Conservation (phyloP, 2,113 vertebrate species). For the Rattus rattus region DNA sequence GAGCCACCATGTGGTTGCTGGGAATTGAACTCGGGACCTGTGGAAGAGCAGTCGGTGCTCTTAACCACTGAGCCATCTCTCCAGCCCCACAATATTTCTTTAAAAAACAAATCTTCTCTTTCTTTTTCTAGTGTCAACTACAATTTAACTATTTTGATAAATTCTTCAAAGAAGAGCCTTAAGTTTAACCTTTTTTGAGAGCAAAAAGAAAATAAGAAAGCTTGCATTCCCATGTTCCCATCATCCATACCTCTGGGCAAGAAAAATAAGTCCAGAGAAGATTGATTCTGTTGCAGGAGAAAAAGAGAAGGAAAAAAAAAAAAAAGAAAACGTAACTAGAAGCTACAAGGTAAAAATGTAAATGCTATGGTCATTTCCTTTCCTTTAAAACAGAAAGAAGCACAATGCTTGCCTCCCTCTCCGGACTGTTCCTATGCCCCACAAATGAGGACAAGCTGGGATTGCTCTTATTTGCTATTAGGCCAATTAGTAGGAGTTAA, state of each 20-base stretch:
- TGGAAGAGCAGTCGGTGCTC: too few species aligned
- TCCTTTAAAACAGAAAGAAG: not conserved
- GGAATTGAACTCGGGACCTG: too few species aligned
- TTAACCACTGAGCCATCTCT: too few species aligned
- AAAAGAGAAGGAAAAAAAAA: not conserved
- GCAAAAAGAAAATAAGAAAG: conserved; percentile 28
- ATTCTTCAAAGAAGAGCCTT: not conserved
- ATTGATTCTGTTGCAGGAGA: not conserved
- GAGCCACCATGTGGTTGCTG: too few species aligned
- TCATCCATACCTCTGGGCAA: not conserved
- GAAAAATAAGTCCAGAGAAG: not conserved
- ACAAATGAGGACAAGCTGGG: not conserved
- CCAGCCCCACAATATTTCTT: too few species aligned
- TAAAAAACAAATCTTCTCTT: not conserved
- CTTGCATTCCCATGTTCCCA: not conserved
- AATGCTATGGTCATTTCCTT: not conserved
- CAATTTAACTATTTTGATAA: conserved; percentile 39
- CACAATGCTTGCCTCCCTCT: not conserved
- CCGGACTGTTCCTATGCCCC: not conserved
- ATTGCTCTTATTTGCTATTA: conserved; percentile 18
- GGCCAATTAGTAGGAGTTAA: conserved; percentile 29
- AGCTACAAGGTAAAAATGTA: not conserved
- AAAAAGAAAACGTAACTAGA: not conserved
- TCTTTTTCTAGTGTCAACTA: not conserved
- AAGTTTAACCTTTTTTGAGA: not conserved